Evolutionary conservation across 2,113 vertebrate species (phyloP).

Genomic region (Pandion haliaetus): DNA sequence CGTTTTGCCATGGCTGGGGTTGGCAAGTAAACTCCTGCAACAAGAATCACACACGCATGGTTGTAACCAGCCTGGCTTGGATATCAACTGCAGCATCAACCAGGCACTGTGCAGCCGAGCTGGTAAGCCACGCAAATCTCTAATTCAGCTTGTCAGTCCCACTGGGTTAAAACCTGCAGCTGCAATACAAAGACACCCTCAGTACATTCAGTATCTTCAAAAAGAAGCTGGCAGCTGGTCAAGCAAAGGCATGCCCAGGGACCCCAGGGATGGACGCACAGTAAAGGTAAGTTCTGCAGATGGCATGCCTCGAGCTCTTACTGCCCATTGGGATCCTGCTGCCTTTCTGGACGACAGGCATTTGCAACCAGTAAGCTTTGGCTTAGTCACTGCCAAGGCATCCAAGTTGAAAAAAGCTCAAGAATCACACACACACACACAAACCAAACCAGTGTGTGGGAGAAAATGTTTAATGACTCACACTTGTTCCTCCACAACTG

Average conservation of each 20-base stretch:
- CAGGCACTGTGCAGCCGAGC: not conserved
- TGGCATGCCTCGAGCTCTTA: not conserved
- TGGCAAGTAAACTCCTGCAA: not conserved
- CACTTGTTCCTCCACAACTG: not conserved
- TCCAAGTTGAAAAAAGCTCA: not conserved
- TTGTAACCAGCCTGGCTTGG: not conserved
- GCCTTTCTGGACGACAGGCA: not conserved
- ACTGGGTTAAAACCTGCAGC: not conserved
- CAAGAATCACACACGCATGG: accelerated
- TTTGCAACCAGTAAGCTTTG: not conserved
- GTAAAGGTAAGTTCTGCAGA: not conserved
- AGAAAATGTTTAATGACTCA: not conserved
- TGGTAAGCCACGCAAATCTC: not conserved
- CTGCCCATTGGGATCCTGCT: not conserved
- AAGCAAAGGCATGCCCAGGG: not conserved
- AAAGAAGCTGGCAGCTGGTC: not conserved
- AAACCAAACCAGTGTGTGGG: not conserved
- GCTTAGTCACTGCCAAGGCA: not conserved
- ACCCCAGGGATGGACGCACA: accelerated
- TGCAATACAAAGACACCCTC: not conserved
- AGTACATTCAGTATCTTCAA: not conserved
- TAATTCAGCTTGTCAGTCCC: not conserved
- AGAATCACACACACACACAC: not conserved
- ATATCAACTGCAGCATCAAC: not conserved
- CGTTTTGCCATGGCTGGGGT: not conserved